Conservation (phyloP, 2,113 vertebrate species). For the Thryonomys swinderianus region DNA sequence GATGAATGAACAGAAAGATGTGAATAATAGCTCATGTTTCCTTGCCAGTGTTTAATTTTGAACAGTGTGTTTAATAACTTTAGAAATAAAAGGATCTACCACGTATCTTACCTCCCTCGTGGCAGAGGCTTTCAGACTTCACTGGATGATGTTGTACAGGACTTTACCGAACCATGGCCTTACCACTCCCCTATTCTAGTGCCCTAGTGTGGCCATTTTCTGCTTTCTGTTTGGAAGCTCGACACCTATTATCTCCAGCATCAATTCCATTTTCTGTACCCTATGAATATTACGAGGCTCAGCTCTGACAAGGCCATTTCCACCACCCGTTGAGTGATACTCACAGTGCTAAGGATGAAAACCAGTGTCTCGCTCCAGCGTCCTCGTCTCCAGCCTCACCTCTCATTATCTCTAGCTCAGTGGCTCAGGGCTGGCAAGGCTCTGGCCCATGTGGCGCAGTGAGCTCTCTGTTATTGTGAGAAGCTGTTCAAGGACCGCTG, state of each 20-base stretch:
- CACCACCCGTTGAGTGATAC: background rate
- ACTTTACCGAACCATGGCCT: background rate
- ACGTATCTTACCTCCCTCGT: background rate
- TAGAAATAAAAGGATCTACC: background rate
- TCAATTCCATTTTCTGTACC: background rate
- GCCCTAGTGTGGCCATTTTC: background rate
- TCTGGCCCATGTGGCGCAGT: background rate
- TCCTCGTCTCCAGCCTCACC: background rate
- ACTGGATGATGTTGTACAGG: background rate
- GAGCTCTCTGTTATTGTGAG: background rate
- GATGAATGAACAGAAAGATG: constrained; percentile 48
- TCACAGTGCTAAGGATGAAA: background rate
- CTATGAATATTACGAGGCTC: background rate
- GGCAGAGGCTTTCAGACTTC: background rate
- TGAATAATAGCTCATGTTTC: constrained; percentile 58
- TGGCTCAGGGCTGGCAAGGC: background rate
- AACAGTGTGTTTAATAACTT: constrained; percentile 43
- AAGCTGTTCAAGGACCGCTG: background rate
- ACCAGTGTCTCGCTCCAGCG: background rate
- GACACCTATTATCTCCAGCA: background rate
- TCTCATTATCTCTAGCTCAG: background rate
- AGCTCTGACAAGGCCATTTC: background rate
- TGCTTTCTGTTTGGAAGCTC: background rate
- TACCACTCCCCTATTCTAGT: background rate
- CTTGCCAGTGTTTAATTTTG: constrained; percentile 27